Percentiles rank a stretch among this genome's conserved stretches.
These are phyloP conservation scores for Nesogale talazaci DNA, from an alignment of 2,113 vertebrate genomes.

Conservation along the genomic window DNA sequence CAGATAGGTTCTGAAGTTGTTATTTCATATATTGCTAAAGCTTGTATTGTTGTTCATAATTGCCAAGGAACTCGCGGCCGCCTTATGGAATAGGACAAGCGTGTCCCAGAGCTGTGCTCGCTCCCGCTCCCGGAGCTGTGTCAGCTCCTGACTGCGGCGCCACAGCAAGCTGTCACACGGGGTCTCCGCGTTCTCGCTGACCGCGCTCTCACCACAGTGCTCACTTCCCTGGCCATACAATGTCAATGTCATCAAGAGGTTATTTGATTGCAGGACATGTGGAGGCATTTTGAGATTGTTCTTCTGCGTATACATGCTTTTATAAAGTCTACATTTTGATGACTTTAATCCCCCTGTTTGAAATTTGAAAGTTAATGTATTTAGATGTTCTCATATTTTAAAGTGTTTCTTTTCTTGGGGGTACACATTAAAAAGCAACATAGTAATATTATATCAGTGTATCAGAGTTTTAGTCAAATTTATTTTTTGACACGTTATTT, in stretches of 20 bases:
- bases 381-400: background rate
- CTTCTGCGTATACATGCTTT: background rate
- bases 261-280: background rate
- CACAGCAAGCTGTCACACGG: too few species aligned
- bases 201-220: background rate
- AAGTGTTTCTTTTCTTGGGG: background rate
- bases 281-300: background rate
- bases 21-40: background rate
- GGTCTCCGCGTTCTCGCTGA: too few species aligned
- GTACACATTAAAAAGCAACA: background rate
- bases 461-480: slow-evolving; percentile 6
- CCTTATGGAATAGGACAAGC: too few species aligned
- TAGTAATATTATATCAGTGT: background rate
- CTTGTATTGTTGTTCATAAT: too few species aligned
- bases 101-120: too few species aligned
- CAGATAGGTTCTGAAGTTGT: background rate
- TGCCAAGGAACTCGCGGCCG: too few species aligned
- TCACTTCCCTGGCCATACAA: background rate
- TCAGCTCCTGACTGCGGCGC: too few species aligned
- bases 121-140: too few species aligned
- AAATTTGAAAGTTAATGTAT: background rate
- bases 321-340: background rate
- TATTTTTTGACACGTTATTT: background rate
- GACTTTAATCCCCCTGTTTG: background rate
- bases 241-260: background rate